Percentiles rank a stretch among this genome's conserved stretches.
Evolutionary conservation across 2,113 vertebrate genomes (phyloP).

Genomic region (Peromyscus maniculatus): DNA sequence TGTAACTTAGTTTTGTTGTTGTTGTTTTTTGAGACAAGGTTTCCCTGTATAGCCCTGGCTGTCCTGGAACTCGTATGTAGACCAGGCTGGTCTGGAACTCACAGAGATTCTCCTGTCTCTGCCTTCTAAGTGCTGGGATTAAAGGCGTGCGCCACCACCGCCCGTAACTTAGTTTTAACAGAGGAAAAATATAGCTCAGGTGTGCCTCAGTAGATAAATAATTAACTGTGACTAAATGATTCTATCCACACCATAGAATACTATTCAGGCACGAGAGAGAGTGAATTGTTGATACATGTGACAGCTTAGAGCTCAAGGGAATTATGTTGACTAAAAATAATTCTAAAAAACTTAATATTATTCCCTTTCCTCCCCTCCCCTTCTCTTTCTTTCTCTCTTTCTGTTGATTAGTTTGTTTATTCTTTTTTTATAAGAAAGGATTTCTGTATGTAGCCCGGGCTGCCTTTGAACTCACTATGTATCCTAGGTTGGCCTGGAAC

Average conservation of each 20-base stretch:
- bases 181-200: not conserved
- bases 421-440: not conserved
- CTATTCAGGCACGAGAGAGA: not conserved
- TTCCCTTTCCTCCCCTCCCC: not conserved
- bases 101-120: too few relatives aligned
- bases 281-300: not conserved
- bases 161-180: not conserved
- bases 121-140: too few relatives aligned
- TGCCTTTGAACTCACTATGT: not conserved
- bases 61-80: too few relatives aligned
- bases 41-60: too few relatives aligned
- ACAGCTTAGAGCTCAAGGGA: conserved; percentile 3
- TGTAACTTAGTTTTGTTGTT: not conserved
- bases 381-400: not conserved
- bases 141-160: too few relatives aligned
- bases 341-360: not conserved
- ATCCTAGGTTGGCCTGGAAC: not conserved
- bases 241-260: too few relatives aligned
- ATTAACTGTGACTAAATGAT: not conserved
- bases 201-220: not conserved
- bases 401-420: not conserved
- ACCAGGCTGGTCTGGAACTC: too few relatives aligned
- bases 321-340: conserved; percentile 14
- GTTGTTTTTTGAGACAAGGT: too few relatives aligned
- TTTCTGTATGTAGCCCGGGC: not conserved